Percentiles rank a stretch among this genome's conserved stretches.
phyloP scores from a whole-genome alignment of 2,113 vertebrate species.

The Danionella cerebrum region DNA sequence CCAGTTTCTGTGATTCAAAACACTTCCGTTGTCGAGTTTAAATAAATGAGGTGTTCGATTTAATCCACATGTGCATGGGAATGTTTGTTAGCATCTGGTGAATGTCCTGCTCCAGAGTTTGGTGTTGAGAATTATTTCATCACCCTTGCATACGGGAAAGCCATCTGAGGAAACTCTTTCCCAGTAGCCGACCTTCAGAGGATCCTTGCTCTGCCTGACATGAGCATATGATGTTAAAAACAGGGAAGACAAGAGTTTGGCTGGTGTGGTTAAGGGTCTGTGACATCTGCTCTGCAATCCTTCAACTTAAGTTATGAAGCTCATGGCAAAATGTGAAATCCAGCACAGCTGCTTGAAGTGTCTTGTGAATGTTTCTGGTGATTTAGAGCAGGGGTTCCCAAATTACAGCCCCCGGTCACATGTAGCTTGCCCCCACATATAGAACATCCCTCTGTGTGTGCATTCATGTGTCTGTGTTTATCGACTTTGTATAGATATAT shows the following conservation, averaged over 20 bases:
- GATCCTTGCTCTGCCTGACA: not conserved
- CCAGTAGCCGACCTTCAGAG: slow-evolving; percentile 9
- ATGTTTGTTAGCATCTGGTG: not conserved
- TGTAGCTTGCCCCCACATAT: too few relatives aligned
- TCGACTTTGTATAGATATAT: too few relatives aligned
- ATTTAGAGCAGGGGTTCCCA: too few relatives aligned
- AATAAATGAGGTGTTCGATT: not conserved
- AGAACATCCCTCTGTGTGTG: too few relatives aligned
- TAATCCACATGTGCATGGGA: not conserved
- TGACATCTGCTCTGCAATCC: not conserved
- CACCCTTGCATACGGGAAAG: not conserved
- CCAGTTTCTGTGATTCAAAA: not conserved
- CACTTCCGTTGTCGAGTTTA: not conserved
- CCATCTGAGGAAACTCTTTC: not conserved
- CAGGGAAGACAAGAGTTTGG: not conserved
- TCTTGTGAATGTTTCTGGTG: not conserved
- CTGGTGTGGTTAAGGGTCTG: not conserved
- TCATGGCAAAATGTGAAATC: not conserved
- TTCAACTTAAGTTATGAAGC: not conserved
- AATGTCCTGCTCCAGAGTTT: not conserved
- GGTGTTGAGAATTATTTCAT: not conserved
- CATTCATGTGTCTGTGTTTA: too few relatives aligned
- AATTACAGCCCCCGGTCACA: too few relatives aligned
- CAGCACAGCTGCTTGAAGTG: not conserved
- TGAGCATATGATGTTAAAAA: not conserved